Conservation (phyloP, 92 coral and sea anemone genomes). For the Epizoanthus ramosus region DNA sequence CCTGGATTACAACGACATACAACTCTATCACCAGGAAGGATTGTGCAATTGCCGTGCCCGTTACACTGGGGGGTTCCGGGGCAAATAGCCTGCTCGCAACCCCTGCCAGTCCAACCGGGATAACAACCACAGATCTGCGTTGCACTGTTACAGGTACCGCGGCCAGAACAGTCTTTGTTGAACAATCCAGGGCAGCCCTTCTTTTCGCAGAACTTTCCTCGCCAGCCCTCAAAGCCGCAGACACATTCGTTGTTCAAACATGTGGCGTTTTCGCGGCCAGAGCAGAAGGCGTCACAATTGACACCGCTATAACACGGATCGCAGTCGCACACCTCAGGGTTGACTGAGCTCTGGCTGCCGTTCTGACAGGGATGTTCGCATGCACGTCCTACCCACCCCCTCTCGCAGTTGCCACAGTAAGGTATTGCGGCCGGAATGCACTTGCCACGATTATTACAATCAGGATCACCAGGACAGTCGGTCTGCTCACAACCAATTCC, state of each 20-base stretch:
- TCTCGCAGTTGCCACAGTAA: conserved; percentile 55
- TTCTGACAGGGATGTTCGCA: conserved; percentile 59
- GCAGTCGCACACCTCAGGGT: conserved; percentile 62
- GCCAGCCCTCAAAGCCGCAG: conserved; percentile 77
- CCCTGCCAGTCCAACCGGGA: conserved; percentile 62
- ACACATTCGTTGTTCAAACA: conserved; percentile 55
- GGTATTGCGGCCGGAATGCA: conserved; percentile 57
- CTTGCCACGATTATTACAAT: conserved; percentile 55
- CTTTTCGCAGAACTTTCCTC: conserved; percentile 65
- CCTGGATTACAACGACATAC: conserved; percentile 37
- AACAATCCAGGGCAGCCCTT: conserved; percentile 68
- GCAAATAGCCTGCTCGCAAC: conserved; percentile 61
- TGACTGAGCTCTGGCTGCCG: conserved; percentile 50
- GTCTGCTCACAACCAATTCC: conserved; percentile 66
- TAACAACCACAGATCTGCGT: conserved; percentile 58
- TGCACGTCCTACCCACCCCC: conserved; percentile 69
- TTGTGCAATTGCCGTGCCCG: conserved; percentile 54
- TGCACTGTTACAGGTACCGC: conserved; percentile 73
- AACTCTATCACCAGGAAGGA: conserved; percentile 27
- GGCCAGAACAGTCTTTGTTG: conserved; percentile 70
- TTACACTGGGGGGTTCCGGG: conserved; percentile 72
- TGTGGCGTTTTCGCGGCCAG: conserved; percentile 62
- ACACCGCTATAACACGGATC: conserved; percentile 57
- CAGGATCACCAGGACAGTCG: conserved; percentile 78
- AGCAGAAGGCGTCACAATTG: conserved; percentile 61